Percentiles rank a stretch among this genome's conserved stretches.
Evolutionary conservation across 2,888 invertebrate genomes (phyloP).

Genomic region (Nomada ferruginata): DNA sequence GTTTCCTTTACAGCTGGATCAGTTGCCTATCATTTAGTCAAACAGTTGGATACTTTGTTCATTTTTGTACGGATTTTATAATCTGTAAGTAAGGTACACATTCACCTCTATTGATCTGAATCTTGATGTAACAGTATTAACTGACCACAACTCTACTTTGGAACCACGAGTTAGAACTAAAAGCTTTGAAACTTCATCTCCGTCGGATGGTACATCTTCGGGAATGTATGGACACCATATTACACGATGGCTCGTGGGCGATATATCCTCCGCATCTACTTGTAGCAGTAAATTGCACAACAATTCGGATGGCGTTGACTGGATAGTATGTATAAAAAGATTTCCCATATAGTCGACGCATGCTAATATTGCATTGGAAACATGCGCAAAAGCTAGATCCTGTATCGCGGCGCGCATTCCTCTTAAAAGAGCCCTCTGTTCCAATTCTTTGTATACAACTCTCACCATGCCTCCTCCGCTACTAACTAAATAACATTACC

Average conservation of each 20-base stretch:
- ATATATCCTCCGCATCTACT: slow-evolving; percentile 84
- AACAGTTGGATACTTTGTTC: slow-evolving; percentile 58
- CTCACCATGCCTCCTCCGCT: slow-evolving; percentile 90
- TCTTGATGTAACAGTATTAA: slow-evolving; percentile 76
- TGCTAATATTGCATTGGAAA: slow-evolving; percentile 92
- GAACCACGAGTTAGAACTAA: slow-evolving; percentile 92
- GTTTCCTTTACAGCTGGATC: slow-evolving; percentile 76
- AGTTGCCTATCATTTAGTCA: slow-evolving; percentile 71
- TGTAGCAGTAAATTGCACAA: slow-evolving; percentile 87
- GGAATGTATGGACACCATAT: slow-evolving; percentile 98
- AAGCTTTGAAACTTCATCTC: slow-evolving; percentile 90
- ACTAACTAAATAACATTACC: slow-evolving; percentile 69
- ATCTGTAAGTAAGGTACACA: slow-evolving; percentile 45
- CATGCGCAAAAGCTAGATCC: slow-evolving; percentile 96
- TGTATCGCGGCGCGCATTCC: slow-evolving; percentile 95
- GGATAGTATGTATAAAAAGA: slow-evolving; percentile 92
- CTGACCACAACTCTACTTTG: slow-evolving; percentile 85
- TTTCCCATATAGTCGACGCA: slow-evolving; percentile 94
- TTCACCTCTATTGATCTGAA: slow-evolving; percentile 72
- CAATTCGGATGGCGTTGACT: slow-evolving; percentile 83
- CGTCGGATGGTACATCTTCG: slow-evolving; percentile 85
- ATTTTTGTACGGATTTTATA: slow-evolving; percentile 42
- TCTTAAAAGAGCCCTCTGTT: slow-evolving; percentile 92
- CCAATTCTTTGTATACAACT: slow-evolving; percentile 91
- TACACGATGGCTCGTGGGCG: slow-evolving; percentile 88